Evolutionary conservation across 2,888 invertebrate genomes (phyloP).

Genomic region (Drosophila koepferae): DNA sequence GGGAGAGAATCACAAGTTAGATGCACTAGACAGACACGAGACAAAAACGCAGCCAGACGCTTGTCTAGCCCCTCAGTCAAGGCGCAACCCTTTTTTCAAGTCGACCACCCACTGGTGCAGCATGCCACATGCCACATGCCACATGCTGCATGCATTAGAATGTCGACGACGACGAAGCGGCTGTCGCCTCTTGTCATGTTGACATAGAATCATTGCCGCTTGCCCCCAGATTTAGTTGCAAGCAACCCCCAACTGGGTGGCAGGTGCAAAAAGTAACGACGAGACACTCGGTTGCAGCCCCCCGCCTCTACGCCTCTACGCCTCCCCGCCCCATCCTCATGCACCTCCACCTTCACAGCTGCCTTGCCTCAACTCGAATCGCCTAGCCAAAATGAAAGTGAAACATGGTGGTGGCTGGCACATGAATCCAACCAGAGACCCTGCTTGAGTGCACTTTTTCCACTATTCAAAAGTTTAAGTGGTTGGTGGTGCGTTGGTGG

Average conservation of each 20-base stretch:
- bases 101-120: conserved; percentile 34
- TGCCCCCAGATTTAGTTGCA: conserved; percentile 53
- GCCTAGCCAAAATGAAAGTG: conserved; percentile 59
- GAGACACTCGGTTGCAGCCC: conserved; percentile 7
- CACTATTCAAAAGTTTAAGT: conserved; percentile 73
- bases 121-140: conserved; percentile 27
- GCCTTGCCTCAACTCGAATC: neutral
- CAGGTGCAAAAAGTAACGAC: conserved; percentile 61
- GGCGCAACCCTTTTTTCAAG: conserved; percentile 49
- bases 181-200: conserved; percentile 61
- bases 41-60: conserved; percentile 55
- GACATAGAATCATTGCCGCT: conserved; percentile 73
- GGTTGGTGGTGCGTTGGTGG: conserved; percentile 47
- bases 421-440: conserved; percentile 19
- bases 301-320: too few species aligned
- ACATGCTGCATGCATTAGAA: conserved; percentile 58
- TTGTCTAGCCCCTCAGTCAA: conserved; percentile 38
- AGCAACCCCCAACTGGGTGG: conserved; percentile 40
- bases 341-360: neutral
- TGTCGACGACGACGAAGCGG: conserved; percentile 32
- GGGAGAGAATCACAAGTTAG: conserved; percentile 59
- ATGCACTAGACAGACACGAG: conserved; percentile 81
- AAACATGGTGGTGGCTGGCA: conserved; percentile 69
- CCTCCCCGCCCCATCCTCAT: neutral
- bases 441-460: conserved; percentile 79